Percentiles rank a stretch among this genome's conserved stretches.
Evolutionary conservation across 2,113 vertebrate species (phyloP).

Genomic region (Clarias macrocephalus): DNA sequence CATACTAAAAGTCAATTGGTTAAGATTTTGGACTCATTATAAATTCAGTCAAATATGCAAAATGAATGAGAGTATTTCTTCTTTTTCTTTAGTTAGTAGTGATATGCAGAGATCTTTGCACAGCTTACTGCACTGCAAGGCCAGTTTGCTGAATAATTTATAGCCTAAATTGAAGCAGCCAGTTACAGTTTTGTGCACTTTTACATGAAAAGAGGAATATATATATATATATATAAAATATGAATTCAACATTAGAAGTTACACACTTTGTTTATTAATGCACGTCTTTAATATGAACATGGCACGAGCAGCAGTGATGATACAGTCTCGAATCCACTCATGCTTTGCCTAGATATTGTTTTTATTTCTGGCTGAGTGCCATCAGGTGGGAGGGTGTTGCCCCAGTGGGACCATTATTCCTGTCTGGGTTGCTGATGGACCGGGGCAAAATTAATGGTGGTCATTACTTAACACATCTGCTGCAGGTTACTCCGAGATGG

Average conservation of each 20-base stretch:
- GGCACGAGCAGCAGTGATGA: background rate
- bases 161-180: constrained; percentile 43
- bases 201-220: constrained; percentile 20
- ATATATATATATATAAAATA: background rate
- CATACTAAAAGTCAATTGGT: background rate
- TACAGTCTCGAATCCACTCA: constrained; percentile 18
- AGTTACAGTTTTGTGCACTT: constrained; percentile 33
- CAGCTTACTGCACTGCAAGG: constrained; percentile 34
- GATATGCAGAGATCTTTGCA: background rate
- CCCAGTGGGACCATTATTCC: constrained; percentile 47
- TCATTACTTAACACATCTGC: constrained; percentile 54
- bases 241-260: background rate
- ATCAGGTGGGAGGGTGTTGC: constrained; percentile 38
- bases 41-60: background rate
- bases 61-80: background rate
- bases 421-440: constrained; percentile 42
- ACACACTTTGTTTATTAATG: background rate
- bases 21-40: background rate
- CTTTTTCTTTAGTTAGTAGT: background rate
- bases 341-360: constrained; percentile 30
- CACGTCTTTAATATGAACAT: background rate
- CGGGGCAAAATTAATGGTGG: constrained; percentile 46
- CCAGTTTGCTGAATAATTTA: constrained; percentile 52
- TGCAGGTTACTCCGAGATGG: constrained; percentile 36
- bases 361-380: constrained; percentile 17